Percentiles rank a stretch among this genome's conserved stretches.
phyloP scores from a whole-genome alignment of 2,113 vertebrate species.

The Octodon degus region DNA sequence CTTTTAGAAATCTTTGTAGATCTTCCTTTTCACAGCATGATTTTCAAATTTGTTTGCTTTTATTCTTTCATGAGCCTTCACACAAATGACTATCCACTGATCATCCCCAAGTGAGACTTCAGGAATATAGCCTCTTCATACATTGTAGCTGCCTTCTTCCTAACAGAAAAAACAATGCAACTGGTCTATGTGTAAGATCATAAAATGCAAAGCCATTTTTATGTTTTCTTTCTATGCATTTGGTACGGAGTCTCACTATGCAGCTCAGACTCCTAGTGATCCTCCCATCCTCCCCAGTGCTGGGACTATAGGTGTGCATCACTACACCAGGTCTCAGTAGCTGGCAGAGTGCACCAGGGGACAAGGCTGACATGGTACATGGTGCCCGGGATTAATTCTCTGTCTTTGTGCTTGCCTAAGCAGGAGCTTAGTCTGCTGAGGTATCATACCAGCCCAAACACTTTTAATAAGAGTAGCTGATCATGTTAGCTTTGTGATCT shows the following conservation, averaged over 20 bases:
- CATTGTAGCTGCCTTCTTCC: background rate
- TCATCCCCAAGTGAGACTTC: background rate
- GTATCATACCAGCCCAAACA: background rate
- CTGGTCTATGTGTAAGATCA: background rate
- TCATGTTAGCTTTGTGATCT: background rate
- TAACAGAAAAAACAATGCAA: background rate
- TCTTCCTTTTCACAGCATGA: background rate
- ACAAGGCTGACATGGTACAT: too few relatives aligned
- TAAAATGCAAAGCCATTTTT: conserved; percentile 39
- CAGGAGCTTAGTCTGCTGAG: too few relatives aligned
- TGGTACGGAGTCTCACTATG: too few relatives aligned
- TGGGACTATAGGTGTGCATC: too few relatives aligned
- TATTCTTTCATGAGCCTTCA: background rate
- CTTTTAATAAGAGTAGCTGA: background rate
- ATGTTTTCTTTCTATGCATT: background rate
- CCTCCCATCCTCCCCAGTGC: too few relatives aligned
- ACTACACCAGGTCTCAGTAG: too few relatives aligned
- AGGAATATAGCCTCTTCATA: background rate
- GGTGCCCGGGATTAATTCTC: too few relatives aligned
- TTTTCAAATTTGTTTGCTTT: conserved; percentile 14
- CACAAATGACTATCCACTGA: background rate
- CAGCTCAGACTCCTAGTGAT: too few relatives aligned
- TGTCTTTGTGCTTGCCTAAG: too few relatives aligned
- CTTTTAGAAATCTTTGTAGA: background rate
- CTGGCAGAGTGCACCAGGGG: too few relatives aligned